Conservation (phyloP, 2,797 vertebrate genomes). For the Naso thynnoides region DNA sequence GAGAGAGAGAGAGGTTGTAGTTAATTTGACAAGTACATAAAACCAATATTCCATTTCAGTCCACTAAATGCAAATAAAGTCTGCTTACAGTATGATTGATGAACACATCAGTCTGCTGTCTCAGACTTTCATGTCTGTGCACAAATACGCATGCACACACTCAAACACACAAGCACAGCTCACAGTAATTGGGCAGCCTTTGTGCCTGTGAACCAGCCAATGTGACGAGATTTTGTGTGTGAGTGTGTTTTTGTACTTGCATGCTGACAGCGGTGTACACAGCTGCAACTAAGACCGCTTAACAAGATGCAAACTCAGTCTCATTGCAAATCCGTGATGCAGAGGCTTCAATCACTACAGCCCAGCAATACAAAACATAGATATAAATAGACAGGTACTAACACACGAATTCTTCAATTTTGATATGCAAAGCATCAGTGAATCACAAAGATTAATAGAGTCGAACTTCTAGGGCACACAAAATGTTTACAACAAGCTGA, state of each 20-base stretch:
- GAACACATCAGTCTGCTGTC: conserved; percentile 39
- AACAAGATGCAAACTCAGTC: conserved; percentile 43
- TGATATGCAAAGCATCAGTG: conserved; percentile 21
- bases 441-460: conserved; percentile 15
- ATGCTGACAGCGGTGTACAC: conserved; percentile 46
- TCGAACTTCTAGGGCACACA: conserved; percentile 37
- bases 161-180: not conserved
- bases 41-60: conserved; percentile 43
- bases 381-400: not conserved
- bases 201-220: conserved; percentile 17
- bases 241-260: not conserved
- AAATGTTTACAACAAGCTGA: conserved; percentile 17
- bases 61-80: conserved; percentile 61
- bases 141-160: not conserved
- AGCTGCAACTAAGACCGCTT: conserved; percentile 12
- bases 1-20: conserved; percentile 1
- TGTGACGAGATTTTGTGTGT: conserved; percentile 5
- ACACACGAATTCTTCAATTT: conserved; percentile 18
- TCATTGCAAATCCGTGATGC: conserved; percentile 16
- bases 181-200: conserved; percentile 31
- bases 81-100: conserved; percentile 60
- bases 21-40: conserved; percentile 48
- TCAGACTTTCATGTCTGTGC: conserved; percentile 12
- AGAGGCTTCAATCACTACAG: conserved; percentile 6
- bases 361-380: not conserved